Base-by-base conservation (phyloP, 2,797 vertebrate species). In the Poecilia velifera region DNA sequence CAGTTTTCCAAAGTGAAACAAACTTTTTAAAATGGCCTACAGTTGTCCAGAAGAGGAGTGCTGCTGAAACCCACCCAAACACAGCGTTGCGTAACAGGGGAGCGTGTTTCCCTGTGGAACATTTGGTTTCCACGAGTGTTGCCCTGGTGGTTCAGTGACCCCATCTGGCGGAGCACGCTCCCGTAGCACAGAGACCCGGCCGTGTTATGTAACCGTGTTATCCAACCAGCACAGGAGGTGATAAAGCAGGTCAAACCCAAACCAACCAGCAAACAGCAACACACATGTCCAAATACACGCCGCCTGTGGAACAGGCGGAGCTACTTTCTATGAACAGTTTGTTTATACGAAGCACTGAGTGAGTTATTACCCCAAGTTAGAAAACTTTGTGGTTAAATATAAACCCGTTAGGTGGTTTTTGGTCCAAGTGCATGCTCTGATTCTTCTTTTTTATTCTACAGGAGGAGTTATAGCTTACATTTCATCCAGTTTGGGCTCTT, bases 391-490 rank as follows among this genome's bases (percentile, higher is more conserved):
- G 5, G 25, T 46, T 72, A 16, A 45, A 71, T 71, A 2, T 68
- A 25, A 68, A 41, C 36, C 18, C 5, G 20, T 22, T 41, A 1
- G 34, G 9, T 64, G 13, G 5, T 36, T 64, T 34, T 3, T 34
- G 31, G 6, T 36, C 28, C 34, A 64, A 34, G n/a, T 62, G 14
- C 59, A 6, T 13, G 28, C 8, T 36, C 43, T 28, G 18, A 14
- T 46, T 5, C 8, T 45, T 39, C 4, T 47, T 74, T 59, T 57
- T 43, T 9, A 1, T 79, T 3, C 64, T 18, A 34, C 86, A 99
- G 98, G 97, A 88, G 97, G 98, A 81, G 98, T 99, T 87, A 99
- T 99, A 72, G 96, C 98, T 90, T 99, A 99, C 82, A 97, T 98
- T 92, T 98, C 97, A 85, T 98, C 98, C 9, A 96, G 97, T 94